Evolutionary conservation across 2,797 vertebrate species (phyloP), one percentile per base, ranked within the genome.

Genomic region (Acomys russatus): DNA sequence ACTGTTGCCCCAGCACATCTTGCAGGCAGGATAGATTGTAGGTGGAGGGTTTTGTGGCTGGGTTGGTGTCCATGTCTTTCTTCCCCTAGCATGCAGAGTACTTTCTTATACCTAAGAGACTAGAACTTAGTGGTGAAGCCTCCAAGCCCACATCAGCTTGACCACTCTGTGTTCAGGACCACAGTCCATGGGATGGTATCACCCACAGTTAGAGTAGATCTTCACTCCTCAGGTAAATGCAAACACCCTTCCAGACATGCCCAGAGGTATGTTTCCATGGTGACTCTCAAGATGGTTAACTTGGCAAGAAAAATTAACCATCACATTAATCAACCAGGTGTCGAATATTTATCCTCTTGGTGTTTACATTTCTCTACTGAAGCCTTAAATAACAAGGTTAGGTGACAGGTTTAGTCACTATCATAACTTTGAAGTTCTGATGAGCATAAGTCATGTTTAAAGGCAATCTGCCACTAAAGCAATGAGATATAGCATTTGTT

Each of bases 341-440:
- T 88, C 89, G 82, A 86, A 63, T 28, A 71, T 74, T 90, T 73
- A 51, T 54, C 64, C 56, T 2, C 33, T 51, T n/a, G n/a, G 79
- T 49, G 4, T 88, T 59, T 76, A 44, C 20, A 76, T 22, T 77
- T 51, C 23, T 61, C 68, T 86, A 38, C 77, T 25, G 51, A 64
- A 87, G 14, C 76, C 25, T 84, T 78, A 88, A 93, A 84, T 87
- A 80, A 84, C 4, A 61, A 1, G 12, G 9, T 49, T 94, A 51
- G 18, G 30, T 87, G 61, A 54, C 17, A 85, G 63, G 23, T 70
- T 94, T 88, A 92, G 80, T 93, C 54, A 28, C 15, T 82, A 17
- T 71, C 18, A 12, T 88, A 38, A 85, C 88, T 94, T 68, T 91
- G 51, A 96, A 91, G 70, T 64, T 63, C 4, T 89, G 33, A 30